Evolutionary conservation across 2,797 vertebrate genomes (phyloP), one percentile per base, ranked within the genome.

Genomic region (Hemibagrus guttatus): DNA sequence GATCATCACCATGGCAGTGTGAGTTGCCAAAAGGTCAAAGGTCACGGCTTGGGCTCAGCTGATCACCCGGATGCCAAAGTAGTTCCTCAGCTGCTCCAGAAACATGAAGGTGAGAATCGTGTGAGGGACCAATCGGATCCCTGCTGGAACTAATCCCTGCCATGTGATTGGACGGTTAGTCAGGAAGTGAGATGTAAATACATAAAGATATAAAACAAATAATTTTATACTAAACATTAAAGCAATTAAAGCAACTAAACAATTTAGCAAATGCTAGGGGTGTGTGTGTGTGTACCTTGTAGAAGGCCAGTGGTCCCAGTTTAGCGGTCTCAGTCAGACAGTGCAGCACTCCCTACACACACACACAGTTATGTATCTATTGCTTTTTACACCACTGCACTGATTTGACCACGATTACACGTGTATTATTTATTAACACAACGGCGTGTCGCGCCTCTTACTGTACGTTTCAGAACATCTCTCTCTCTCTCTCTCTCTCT

Each of bases 91-190:
- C 93, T 99, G 98, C 83, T 99, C 98, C 89, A 99, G 95, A 90
- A 99, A 99, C 83, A 99, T 8, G 75, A 99, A 99, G 68, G 98
- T 99, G 90, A 99, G 97, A 88, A 99, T 92, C 0, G 98, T 99
- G 87, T 99, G 98, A 69, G 98, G 98, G 89, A 99, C 31, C 84
- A 99, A 93, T 16, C 98, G 97, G 91, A 99, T 95, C 54, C 96
- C 98, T 0, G 98, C 98, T 0, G 98, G 98, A 89, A 99, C 94
- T 0, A 99, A 96, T 91, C 98, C 98, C 98, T 99, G 94, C 19
- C 6, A 76, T 42, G 3, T 23, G 63, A 85, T 63, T 85, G 42
- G 35, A 78, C 3, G 49, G 35, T 84, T 21, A 59, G 54, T 49
- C 46, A 8, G 7, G 1, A 49, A 9, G 46, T 49, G 46, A 49